Evolutionary conservation across 2,797 vertebrate genomes (phyloP).

Genomic region (Lithobates sylvaticus): DNA sequence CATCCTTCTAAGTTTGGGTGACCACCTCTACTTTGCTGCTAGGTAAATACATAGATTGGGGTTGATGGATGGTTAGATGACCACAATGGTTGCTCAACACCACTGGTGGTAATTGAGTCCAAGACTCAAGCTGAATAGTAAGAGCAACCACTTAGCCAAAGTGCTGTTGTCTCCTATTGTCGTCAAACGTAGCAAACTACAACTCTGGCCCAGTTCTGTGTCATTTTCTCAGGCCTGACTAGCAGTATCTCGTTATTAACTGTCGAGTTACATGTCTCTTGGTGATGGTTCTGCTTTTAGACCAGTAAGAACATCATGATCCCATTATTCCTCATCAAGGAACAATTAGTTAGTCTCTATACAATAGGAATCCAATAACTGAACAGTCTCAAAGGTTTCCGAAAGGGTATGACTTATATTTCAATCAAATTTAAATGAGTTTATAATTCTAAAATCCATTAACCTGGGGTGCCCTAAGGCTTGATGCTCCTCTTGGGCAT

Average conservation of each 20-base stretch:
- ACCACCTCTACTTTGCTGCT: no score
- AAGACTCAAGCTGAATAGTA: no score
- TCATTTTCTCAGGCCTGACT: conserved; percentile 8
- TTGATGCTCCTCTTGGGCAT: not conserved
- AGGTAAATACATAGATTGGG: no score
- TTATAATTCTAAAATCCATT: conserved; percentile 34
- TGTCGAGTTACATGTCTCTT: conserved; percentile 65
- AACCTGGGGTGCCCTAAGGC: conserved; percentile 40
- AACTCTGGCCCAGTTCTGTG: conserved; percentile 23
- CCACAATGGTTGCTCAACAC: no score
- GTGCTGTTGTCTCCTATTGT: no score
- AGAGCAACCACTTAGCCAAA: no score
- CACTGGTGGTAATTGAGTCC: no score
- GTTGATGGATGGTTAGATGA: no score
- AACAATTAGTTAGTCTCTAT: conserved; percentile 69
- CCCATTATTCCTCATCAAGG: conserved; percentile 72
- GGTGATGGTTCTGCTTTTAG: conserved; percentile 71
- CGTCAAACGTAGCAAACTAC: no score
- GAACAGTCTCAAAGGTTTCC: conserved; percentile 65
- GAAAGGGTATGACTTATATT: conserved; percentile 68
- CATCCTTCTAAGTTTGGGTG: no score
- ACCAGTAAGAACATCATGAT: conserved; percentile 72
- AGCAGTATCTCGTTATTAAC: conserved; percentile 53
- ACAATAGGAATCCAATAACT: conserved; percentile 70
- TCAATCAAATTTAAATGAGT: conserved; percentile 61